Percentiles rank a stretch among this genome's conserved stretches.
These are phyloP conservation scores for Hippoglossus hippoglossus DNA, from an alignment of 2,797 vertebrate species.

Conservation along the genomic window DNA sequence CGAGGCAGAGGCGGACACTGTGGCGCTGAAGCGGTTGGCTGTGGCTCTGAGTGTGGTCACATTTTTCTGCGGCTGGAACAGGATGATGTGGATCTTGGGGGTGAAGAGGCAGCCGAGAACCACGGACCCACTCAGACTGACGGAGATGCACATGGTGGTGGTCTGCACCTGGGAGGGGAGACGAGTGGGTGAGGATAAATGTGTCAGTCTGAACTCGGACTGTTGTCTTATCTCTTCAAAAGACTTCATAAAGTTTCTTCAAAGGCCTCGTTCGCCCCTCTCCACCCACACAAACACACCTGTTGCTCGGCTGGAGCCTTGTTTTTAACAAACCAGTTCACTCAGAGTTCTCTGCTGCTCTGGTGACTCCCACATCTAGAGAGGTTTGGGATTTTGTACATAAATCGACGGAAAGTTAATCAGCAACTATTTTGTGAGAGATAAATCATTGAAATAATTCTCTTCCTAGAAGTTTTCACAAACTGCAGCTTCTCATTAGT, in stretches of 20 bases:
- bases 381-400: no score
- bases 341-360: conserved; percentile 12
- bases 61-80: conserved; percentile 99
- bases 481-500: no score
- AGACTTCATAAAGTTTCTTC: conserved; percentile 44
- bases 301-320: conserved; percentile 23
- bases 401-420: neutral
- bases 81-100: conserved; percentile 97
- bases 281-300: conserved; percentile 14
- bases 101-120: conserved; percentile 98
- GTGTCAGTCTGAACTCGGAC: conserved; percentile 18
- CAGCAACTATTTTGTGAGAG: neutral
- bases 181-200: conserved; percentile 75
- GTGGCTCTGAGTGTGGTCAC: conserved; percentile 91
- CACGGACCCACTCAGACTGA: conserved; percentile 97
- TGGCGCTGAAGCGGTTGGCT: conserved; percentile 90
- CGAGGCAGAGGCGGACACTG: conserved; percentile 80
- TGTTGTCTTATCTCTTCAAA: conserved; percentile 40
- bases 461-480: no score
- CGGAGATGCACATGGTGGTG: conserved; percentile 98
- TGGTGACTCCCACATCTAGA: no score
- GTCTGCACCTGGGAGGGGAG: conserved; percentile 91
- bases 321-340: conserved; percentile 37
- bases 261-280: conserved; percentile 32
- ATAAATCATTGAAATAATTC: neutral